phyloP scores from a whole-genome alignment of 2,888 invertebrate genomes.

The Dicyrtoma fusca region DNA sequence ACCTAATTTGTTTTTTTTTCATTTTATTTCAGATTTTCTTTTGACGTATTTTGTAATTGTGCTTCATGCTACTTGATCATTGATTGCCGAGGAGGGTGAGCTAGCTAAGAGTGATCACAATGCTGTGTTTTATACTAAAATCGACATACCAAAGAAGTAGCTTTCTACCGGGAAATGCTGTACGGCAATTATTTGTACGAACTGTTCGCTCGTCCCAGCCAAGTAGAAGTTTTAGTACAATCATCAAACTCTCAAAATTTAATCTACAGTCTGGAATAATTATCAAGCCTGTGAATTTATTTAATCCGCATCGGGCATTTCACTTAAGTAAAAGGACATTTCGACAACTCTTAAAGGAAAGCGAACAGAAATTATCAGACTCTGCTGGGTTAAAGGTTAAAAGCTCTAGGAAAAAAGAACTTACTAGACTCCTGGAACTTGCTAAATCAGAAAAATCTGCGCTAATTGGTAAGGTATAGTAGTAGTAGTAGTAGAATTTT shows the following conservation, averaged over 20 bases:
- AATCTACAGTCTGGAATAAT: no score
- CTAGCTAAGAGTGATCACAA: no score
- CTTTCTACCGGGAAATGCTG: not conserved
- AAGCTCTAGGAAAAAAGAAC: constrained; percentile 46
- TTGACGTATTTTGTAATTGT: no score
- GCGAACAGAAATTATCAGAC: no score
- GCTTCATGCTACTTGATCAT: no score
- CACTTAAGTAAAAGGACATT: constrained; percentile 5
- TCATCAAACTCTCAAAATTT: not conserved
- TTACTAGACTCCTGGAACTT: constrained; percentile 57
- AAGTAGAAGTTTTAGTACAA: not conserved
- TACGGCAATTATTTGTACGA: no score
- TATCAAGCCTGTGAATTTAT: no score
- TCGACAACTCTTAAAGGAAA: not conserved
- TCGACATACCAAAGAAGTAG: constrained; percentile 5
- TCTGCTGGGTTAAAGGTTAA: not conserved
- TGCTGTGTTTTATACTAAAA: constrained; percentile 18
- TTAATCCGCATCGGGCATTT: not conserved
- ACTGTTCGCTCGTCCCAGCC: no score
- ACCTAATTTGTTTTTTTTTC: no score
- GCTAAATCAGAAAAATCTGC: constrained; percentile 59
- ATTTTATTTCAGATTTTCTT: no score
- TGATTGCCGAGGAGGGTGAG: no score
- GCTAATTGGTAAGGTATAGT: constrained; percentile 58
- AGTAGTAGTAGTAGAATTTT: no score